A percentile compares a stretch with the other conserved stretches of the same genome.
Conservation (phyloP, 2,797 vertebrate species). For the Neostethus bicornis region DNA sequence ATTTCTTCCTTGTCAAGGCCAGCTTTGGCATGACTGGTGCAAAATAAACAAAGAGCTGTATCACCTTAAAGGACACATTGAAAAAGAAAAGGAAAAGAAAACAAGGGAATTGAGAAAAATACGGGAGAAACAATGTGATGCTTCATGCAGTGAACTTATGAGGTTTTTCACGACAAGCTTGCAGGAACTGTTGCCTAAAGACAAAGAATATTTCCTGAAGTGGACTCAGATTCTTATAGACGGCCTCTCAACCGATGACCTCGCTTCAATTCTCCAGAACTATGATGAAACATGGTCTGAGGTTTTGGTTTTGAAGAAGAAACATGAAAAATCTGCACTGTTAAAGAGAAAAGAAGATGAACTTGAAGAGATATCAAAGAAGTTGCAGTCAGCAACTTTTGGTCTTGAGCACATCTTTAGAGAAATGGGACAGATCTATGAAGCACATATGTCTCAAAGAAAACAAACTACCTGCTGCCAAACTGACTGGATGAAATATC, state of each 20-base stretch:
- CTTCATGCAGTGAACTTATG: conserved; percentile 65
- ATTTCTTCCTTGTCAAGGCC: conserved; percentile 78
- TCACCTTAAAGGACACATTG: conserved; percentile 68
- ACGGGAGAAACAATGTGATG: conserved; percentile 51
- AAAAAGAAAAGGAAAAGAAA: conserved; percentile 69
- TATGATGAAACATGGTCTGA: conserved; percentile 62
- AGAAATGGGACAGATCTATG: conserved; percentile 80
- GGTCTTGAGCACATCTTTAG: conserved; percentile 79
- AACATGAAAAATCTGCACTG: conserved; percentile 40
- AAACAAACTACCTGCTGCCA: fast-evolving
- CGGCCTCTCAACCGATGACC: conserved; percentile 23
- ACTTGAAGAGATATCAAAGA: conserved; percentile 59
- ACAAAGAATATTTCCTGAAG: conserved; percentile 75
- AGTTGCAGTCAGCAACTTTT: conserved; percentile 62
- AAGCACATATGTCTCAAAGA: conserved; percentile 54
- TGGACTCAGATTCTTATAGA: conserved; percentile 74
- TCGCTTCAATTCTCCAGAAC: conserved; percentile 37
- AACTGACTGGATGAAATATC: conserved; percentile 55
- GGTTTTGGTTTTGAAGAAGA: conserved; percentile 55
- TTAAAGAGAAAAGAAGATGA: neutral
- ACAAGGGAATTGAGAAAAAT: conserved; percentile 36
- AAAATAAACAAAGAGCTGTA: conserved; percentile 76
- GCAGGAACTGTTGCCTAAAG: conserved; percentile 16
- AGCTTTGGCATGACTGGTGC: conserved; percentile 80
- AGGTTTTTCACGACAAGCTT: conserved; percentile 55